These are phyloP conservation scores for Carassius carassius DNA, from an alignment of 2,113 vertebrate species.

Conservation along the genomic window DNA sequence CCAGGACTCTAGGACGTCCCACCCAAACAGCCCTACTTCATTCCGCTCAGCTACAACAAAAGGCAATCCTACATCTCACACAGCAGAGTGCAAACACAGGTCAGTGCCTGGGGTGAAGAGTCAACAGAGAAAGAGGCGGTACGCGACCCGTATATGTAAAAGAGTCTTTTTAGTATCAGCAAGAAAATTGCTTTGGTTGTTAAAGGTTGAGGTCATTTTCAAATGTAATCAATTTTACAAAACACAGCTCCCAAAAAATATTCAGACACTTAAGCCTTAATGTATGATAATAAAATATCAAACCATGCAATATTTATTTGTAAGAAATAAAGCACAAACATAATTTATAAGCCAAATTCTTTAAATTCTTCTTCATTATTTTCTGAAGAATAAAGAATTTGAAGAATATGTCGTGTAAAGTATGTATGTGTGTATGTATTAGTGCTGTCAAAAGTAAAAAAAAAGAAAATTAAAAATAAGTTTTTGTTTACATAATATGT, in stretches of 20 bases:
- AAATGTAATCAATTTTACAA: background rate
- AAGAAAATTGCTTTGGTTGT: background rate
- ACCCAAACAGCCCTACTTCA: slow-evolving; percentile 21
- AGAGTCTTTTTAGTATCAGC: background rate
- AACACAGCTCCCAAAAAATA: background rate
- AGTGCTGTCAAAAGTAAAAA: too few relatives aligned
- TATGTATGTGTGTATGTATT: too few relatives aligned
- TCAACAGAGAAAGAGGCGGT: slow-evolving; percentile 13
- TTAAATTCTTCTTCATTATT: too few relatives aligned
- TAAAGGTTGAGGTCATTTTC: background rate
- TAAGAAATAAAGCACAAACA: background rate
- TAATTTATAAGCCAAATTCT: background rate
- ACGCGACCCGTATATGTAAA: background rate
- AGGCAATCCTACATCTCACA: slow-evolving; percentile 50
- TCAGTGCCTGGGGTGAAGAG: slow-evolving; percentile 26
- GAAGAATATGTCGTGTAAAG: too few relatives aligned
- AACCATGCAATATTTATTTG: background rate
- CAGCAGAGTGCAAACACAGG: slow-evolving; percentile 37
- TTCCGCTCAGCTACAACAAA: slow-evolving; percentile 41
- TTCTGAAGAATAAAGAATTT: too few relatives aligned
- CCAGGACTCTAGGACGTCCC: background rate
- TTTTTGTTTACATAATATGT: too few relatives aligned
- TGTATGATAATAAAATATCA: background rate
- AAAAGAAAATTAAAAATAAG: too few relatives aligned
- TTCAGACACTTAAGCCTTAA: background rate